Conservation (phyloP, 2,888 invertebrate genomes). For the Iphiclides podalirius region DNA sequence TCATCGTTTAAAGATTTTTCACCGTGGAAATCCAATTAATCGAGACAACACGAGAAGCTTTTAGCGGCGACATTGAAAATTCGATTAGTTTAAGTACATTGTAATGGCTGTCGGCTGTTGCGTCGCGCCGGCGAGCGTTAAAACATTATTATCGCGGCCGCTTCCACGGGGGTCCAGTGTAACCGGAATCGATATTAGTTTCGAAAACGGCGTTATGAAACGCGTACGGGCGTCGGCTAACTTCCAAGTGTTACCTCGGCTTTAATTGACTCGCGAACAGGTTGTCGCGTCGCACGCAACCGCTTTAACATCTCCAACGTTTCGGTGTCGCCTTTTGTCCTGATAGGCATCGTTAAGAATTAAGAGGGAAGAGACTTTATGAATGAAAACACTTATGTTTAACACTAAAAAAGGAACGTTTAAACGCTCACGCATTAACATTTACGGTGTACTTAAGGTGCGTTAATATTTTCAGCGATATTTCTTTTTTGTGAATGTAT, state of each 20-base stretch:
- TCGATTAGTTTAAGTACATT: too few relatives aligned
- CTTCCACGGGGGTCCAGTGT: conserved; percentile 27
- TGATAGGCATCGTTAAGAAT: conserved; percentile 1
- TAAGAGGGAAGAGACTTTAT: conserved; percentile 10
- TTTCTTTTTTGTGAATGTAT: conserved; percentile 3
- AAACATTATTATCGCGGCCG: too few relatives aligned
- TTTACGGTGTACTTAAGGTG: background rate
- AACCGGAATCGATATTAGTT: conserved; percentile 25
- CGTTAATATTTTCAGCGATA: background rate
- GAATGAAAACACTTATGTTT: conserved; percentile 5
- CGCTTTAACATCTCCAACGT: conserved; percentile 20
- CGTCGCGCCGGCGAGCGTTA: too few relatives aligned
- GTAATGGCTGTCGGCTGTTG: too few relatives aligned
- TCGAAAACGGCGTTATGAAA: too few relatives aligned
- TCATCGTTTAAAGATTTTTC: too few relatives aligned
- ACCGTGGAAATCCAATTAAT: too few relatives aligned
- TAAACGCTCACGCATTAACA: background rate
- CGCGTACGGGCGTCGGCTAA: conserved; percentile 18
- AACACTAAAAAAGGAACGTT: conserved; percentile 5
- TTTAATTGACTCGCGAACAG: conserved; percentile 28
- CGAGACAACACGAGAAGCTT: too few relatives aligned
- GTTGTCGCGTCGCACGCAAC: too few relatives aligned
- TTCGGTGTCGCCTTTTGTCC: conserved; percentile 12
- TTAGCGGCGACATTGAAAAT: too few relatives aligned
- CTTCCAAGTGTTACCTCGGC: conserved; percentile 26